These are phyloP conservation scores for Poecilobothrus nobilitatus DNA, from an alignment of 2,888 invertebrate species.

Conservation along the genomic window DNA sequence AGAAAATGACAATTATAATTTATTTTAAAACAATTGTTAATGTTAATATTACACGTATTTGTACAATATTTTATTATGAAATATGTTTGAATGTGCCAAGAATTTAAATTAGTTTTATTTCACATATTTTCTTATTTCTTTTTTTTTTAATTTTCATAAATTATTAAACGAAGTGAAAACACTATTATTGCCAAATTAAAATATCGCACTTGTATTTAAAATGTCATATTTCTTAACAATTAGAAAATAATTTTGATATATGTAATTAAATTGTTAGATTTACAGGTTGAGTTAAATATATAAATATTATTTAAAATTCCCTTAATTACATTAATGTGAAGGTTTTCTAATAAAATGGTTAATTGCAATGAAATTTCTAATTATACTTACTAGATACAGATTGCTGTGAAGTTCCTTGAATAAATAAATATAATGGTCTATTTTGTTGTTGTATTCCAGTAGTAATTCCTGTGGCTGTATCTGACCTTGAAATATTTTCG, in stretches of 20 bases:
- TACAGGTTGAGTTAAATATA: too few species aligned
- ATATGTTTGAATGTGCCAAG: conserved; percentile 13
- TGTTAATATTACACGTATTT: too few species aligned
- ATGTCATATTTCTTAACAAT: too few species aligned
- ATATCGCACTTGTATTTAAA: neutral
- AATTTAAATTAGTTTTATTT: neutral
- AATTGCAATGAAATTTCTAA: too few species aligned
- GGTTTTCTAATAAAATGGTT: too few species aligned
- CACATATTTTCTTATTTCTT: neutral
- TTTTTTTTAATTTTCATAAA: neutral
- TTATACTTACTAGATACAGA: conserved; percentile 31
- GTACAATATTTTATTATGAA: conserved; percentile 9
- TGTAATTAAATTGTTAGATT: too few species aligned
- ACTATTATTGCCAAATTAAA: neutral
- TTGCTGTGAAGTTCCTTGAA: conserved; percentile 35
- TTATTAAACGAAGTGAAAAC: neutral
- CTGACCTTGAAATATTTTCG: conserved; percentile 23
- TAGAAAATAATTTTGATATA: too few species aligned
- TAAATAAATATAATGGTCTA: conserved; percentile 46
- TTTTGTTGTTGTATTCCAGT: conserved; percentile 27
- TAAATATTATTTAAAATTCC: too few species aligned
- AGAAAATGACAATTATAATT: too few species aligned
- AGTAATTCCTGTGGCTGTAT: conserved; percentile 27
- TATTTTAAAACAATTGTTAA: too few species aligned
- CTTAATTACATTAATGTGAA: too few species aligned